Evolutionary conservation across 2,888 invertebrate species (phyloP), one percentile per base, ranked within the genome.

Genomic region (Eristalinus sepulchralis): DNA sequence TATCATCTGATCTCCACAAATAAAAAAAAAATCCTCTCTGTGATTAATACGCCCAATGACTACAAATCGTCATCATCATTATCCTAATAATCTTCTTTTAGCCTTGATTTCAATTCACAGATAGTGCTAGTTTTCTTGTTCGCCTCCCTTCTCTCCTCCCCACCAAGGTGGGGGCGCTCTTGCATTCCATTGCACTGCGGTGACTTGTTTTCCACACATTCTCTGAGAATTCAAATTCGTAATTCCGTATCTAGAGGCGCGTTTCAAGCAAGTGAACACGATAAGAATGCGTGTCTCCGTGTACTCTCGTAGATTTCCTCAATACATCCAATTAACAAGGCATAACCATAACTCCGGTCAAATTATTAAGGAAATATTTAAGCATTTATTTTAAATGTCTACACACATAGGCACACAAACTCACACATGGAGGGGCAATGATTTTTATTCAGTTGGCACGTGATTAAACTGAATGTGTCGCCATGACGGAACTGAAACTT

Each of bases 21-120:
- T n/a, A n/a, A n/a, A n/a, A n/a, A 82, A 62, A 63, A 67, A 85
- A 82, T 63, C 68, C 64, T 53, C 75, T 60, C 34, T 78, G 83
- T 86, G 86, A 86, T 86, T 86, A 86, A 83, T 86, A 86, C 77
- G 63, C 82, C 82, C 66, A 86, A 83, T 83, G 86, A 86, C 70
- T 79, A 79, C n/a, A 71, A 75, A 77, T 77, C 82, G 68, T 82
- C 86, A 78, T 78, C 85, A 82, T 82, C 67, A 63, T 68, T 57
- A 36, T 66, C 27, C 17, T 47, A 27, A 67, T 78, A 81, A 78
- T 86, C 71, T 64, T 78, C 78, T 71, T 71, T 75, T 55, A 86
- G 75, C 86, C 86, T 86, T 78, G 86, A 86, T 86, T 86, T 75
- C 36, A 57, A 79, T 79, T 83, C 75, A 73, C 27, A 86, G 86